These are phyloP conservation scores for Diacarnus erythraeanus DNA, from an alignment of 37 sponge, comb jelly and placozoan species.

Conservation along the genomic window DNA sequence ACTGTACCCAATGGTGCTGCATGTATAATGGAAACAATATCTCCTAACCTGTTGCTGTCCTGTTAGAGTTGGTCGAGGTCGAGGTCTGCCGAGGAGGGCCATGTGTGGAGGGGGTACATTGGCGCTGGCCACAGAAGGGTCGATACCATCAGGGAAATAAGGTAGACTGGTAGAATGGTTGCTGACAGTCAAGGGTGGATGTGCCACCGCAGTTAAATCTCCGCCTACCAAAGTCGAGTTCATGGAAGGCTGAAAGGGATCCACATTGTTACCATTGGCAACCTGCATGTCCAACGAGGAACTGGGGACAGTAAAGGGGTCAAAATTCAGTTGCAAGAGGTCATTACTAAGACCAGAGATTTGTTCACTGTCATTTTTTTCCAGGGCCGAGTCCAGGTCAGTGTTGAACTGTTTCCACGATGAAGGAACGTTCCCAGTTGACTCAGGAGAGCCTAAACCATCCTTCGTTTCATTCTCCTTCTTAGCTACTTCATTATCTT, in stretches of 20 bases:
- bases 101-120: constrained; percentile 21
- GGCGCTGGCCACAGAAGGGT: constrained; percentile 5
- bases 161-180: constrained; percentile 25
- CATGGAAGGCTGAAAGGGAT: constrained; percentile 21
- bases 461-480: constrained; percentile 6
- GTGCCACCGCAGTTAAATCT: background rate
- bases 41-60: constrained; percentile 25
- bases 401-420: constrained; percentile 16
- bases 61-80: constrained; percentile 23
- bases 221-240: background rate
- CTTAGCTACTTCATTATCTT: constrained; percentile 19
- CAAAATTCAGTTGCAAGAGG: constrained; percentile 37
- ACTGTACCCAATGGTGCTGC: too few species aligned
- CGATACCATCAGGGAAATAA: constrained; percentile 24
- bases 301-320: constrained; percentile 31
- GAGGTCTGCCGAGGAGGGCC: constrained; percentile 32
- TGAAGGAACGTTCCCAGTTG: background rate
- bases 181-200: constrained; percentile 42
- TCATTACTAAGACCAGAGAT: constrained; percentile 1
- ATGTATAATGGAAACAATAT: too few species aligned
- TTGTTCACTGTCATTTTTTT: background rate
- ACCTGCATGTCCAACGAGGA: background rate
- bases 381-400: constrained; percentile 4
- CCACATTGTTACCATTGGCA: constrained; percentile 7
- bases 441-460: background rate